Evolutionary conservation across 2,888 invertebrate species (phyloP).

Genomic region (Melanargia galathea): DNA sequence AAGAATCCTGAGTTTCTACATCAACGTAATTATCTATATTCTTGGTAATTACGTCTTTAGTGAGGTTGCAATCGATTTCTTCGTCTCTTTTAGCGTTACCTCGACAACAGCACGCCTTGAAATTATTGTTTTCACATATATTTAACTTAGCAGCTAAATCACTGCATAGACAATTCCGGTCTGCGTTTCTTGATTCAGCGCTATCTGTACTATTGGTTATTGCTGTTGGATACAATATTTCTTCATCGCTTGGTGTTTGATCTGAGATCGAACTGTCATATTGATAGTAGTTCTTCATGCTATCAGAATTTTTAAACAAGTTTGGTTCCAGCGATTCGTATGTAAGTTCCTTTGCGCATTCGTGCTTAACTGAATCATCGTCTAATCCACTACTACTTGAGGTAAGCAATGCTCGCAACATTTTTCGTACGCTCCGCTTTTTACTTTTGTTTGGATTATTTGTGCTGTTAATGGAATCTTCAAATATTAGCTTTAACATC

Average conservation of each 20-base stretch:
- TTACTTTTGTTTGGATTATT: constrained; percentile 51
- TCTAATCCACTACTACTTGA: constrained; percentile 58
- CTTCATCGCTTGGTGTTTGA: constrained; percentile 29
- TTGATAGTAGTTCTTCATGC: constrained; percentile 55
- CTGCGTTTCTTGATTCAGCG: constrained; percentile 39
- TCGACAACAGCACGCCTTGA: constrained; percentile 51
- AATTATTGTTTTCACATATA: constrained; percentile 42
- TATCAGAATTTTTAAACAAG: constrained; percentile 54
- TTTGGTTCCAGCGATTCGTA: constrained; percentile 53
- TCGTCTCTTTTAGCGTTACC: constrained; percentile 45
- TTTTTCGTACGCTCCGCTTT: constrained; percentile 51
- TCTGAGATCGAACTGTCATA: constrained; percentile 43
- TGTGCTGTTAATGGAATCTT: constrained; percentile 48
- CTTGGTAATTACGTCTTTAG: constrained; percentile 45
- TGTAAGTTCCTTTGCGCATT: constrained; percentile 52
- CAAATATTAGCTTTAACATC: constrained; percentile 57
- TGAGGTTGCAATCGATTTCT: constrained; percentile 54
- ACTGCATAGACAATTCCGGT: constrained; percentile 54
- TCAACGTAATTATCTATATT: constrained; percentile 48
- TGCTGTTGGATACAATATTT: constrained; percentile 46
- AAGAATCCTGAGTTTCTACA: constrained; percentile 56
- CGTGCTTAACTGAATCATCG: constrained; percentile 45
- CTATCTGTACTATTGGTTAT: constrained; percentile 46
- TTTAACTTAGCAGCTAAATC: constrained; percentile 54
- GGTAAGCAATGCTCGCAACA: constrained; percentile 58